These are phyloP conservation scores for Hassar affinis DNA, from an alignment of 2,113 vertebrate species.

Conservation along the genomic window DNA sequence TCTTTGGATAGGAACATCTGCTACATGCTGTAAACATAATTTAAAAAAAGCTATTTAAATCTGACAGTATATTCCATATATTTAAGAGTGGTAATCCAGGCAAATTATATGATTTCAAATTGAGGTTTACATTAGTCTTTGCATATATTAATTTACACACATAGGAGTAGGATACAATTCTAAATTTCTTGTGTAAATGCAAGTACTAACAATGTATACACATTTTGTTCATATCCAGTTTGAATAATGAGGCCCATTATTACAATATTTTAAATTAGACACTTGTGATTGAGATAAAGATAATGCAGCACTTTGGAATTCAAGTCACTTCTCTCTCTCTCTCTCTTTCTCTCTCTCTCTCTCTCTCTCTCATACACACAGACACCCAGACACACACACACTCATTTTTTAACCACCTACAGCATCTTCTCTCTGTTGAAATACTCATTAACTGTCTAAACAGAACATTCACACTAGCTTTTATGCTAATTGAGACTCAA, in stretches of 20 bases:
- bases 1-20: neutral
- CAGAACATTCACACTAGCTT: neutral
- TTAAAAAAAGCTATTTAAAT: neutral
- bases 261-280: neutral
- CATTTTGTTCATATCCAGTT: neutral
- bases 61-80: neutral
- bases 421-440: constrained; percentile 6
- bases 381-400: no score
- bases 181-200: neutral
- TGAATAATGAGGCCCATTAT: neutral
- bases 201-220: neutral
- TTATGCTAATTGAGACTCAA: constrained; percentile 9
- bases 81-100: neutral
- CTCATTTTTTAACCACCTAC: constrained; percentile 21
- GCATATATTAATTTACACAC: neutral
- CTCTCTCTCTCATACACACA: no score
- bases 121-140: neutral
- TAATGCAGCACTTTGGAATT: constrained; percentile 36
- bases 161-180: neutral
- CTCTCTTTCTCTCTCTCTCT: neutral
- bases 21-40: neutral
- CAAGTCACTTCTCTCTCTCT: constrained; percentile 23
- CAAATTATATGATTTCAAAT: neutral
- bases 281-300: constrained; percentile 1
- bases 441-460: constrained; percentile 24